These are phyloP conservation scores for Montipora sp. DNA, from an alignment of 64 coral and sea anemone genomes.

Conservation along the genomic window DNA sequence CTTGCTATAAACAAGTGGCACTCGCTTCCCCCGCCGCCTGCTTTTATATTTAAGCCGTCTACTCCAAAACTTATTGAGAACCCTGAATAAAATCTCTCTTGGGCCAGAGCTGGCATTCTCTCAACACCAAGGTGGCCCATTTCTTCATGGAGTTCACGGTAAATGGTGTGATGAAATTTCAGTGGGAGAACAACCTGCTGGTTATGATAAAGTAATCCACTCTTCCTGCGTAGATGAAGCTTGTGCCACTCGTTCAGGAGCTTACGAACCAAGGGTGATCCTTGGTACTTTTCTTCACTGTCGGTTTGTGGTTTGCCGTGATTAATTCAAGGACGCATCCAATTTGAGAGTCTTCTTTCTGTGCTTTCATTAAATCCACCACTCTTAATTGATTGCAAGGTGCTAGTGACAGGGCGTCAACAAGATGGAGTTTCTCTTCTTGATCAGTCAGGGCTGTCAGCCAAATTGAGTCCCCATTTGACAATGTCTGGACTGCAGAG, in stretches of 20 bases:
- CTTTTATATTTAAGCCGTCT: no score
- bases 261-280: slow-evolving; percentile 48
- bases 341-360: slow-evolving; percentile 6
- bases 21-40: no score
- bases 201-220: slow-evolving; percentile 63
- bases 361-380: not conserved
- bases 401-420: no score
- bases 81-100: no score
- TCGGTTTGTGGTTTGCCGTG: slow-evolving; percentile 27
- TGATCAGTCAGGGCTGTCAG: no score
- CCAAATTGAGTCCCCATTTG: no score
- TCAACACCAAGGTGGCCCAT: slow-evolving; percentile 13
- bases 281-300: slow-evolving; percentile 3
- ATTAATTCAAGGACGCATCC: not conserved
- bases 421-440: no score
- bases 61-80: no score
- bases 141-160: slow-evolving; percentile 27
- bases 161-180: not conserved
- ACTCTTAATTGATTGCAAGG: not conserved
- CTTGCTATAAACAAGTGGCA: no score
- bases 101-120: no score
- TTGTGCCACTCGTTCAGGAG: slow-evolving; percentile 74
- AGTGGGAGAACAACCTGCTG: slow-evolving; percentile 52
- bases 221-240: slow-evolving; percentile 53
- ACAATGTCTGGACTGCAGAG: no score